Evolutionary conservation across 2,797 vertebrate genomes (phyloP), one percentile per base, ranked within the genome.

Genomic region (Oreochromis grahami): DNA sequence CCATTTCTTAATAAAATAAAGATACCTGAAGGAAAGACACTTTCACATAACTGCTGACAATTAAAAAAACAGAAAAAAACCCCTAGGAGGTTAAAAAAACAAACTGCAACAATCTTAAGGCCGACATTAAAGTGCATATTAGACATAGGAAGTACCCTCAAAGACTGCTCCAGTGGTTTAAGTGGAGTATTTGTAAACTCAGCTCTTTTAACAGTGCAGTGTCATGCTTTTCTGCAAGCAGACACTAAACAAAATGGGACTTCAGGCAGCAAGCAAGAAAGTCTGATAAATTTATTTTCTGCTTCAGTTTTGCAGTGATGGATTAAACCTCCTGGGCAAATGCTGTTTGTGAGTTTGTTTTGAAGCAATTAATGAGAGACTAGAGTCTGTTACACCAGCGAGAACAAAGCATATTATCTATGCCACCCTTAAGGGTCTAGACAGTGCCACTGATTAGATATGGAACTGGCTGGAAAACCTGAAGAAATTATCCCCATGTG

Each of bases 281-380:
- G 45, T 80, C 50, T 79, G 77, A 88, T 81, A 77, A 76, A 88
- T 80, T 76, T 78, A 70, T 87, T 82, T 60, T 55, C 65, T 55
- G 77, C 77, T 78, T 86, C 13, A 4, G 11, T 83, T 87, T 52
- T 83, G 63, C 56, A 26, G 72, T 86, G 88, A 87, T 72, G 52
- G 83, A 90, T 89, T 83, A 70, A 52, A 72, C 41, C 58, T 83
- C 38, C 10, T 51, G 19, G 60, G 88, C 74, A 83, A 82, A 52
- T 41, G 50, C 15, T 38, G 56, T 76, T 79, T 36, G 82, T 55
- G 68, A 84, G 81, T 85, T 84, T 29, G 48, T 83, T 87, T 76
- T 55, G 41, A 88, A 77, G 87, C 82, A 80, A 53, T 74, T 89
- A 90, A 87, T 68, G 79, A 77, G 50, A 76, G 56, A 77, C 78